phyloP scores from a whole-genome alignment of 2,888 invertebrate genomes.

The Drosophila limbata region DNA sequence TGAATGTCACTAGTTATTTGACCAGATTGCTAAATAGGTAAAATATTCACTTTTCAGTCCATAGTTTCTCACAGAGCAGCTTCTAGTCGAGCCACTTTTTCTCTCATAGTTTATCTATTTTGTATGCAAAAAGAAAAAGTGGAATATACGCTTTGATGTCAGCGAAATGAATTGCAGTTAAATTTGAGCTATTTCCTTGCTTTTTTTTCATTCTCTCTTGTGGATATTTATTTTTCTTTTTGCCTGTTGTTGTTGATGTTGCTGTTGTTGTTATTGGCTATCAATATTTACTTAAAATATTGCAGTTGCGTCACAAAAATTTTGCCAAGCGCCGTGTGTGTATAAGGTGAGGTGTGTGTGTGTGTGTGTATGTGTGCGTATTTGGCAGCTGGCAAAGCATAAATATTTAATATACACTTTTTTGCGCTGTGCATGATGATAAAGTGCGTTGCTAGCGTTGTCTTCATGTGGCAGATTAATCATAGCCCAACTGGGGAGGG shows the following conservation, averaged over 20 bases:
- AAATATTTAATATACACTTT: constrained; percentile 70
- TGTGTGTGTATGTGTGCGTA: constrained; percentile 6
- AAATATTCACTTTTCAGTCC: too few relatives aligned
- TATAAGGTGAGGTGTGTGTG: background rate
- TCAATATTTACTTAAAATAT: constrained; percentile 71
- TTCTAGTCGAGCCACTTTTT: background rate
- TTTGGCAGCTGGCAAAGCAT: constrained; percentile 49
- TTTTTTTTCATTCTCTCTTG: background rate
- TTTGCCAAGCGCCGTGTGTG: constrained; percentile 10
- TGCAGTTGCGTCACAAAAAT: constrained; percentile 57
- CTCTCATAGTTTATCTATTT: background rate
- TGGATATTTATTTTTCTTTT: background rate
- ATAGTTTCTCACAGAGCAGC: background rate
- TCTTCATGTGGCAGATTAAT: constrained; percentile 74
- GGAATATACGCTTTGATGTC: constrained; percentile 31
- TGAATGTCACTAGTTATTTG: too few relatives aligned
- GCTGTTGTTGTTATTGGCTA: constrained; percentile 42
- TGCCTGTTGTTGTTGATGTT: background rate
- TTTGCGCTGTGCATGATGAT: constrained; percentile 62
- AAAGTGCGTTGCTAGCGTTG: constrained; percentile 62
- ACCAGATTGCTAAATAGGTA: too few relatives aligned
- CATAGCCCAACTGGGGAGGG: constrained; percentile 45
- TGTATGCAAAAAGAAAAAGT: constrained; percentile 8
- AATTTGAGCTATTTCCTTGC: constrained; percentile 32
- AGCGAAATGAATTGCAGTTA: constrained; percentile 42